Evolutionary conservation across 2,113 vertebrate genomes (phyloP), one percentile per base, ranked within the genome.

Genomic region (Carassius carassius): DNA sequence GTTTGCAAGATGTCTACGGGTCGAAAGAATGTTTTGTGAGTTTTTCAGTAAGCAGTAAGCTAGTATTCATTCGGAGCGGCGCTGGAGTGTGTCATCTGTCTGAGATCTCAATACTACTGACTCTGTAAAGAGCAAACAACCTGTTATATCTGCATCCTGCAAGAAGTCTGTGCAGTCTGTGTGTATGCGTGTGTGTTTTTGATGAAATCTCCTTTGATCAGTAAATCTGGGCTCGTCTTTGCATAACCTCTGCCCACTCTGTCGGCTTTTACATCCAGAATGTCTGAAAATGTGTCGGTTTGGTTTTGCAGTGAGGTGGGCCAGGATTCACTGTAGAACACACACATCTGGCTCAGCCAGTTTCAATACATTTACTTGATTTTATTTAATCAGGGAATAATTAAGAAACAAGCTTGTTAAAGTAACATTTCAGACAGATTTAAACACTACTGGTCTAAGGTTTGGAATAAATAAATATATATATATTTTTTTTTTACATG

Each of bases 201-300:
- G 29, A 58, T 77, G 25, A 78, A 77, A 56, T 21, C 1, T 1
- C 29, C 32, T 78, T 78, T 78, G 54, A 77, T 56, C 75, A 58
- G 17, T 58, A 58, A 35, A 58, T 78, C 76, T 78, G 54, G 54
- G 32, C 76, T 78, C 54, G 19, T n/a, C 32, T 78, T 37, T 78
- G 75, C 1, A 0, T 6, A 56, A 60, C 32, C 9, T 60, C 76
- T 78, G 54, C 76, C 76, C 54, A 78, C 76, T 60, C 76, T 58
- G 54, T 78, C 76, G 54, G 76, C 51, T 78, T 78, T 14, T 13
- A 16, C 19, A n/a, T 78, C 54, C 76, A 78, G 56, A 78, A 78
- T 56, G 76, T 78, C 76, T 78, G 29, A 58, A 78, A 23, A 78
- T 13, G 63, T 81, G 81, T 73, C 51, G 58, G 54, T 76, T 72